Base-by-base conservation (phyloP, 2,797 vertebrate genomes). In the Denticeps clupeoides region DNA sequence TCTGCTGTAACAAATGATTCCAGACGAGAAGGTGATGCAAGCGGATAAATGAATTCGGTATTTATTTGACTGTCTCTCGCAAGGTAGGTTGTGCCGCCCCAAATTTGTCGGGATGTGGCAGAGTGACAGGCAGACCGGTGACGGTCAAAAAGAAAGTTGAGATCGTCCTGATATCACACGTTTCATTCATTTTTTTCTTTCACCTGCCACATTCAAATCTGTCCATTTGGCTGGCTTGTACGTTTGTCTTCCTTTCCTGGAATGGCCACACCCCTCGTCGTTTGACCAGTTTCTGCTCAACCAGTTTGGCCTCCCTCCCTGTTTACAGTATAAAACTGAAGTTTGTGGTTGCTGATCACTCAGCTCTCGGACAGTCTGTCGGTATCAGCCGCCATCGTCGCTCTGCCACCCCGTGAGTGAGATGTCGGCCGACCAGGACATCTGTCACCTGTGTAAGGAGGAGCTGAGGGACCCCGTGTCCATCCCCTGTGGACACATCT, bases 281-380 rank as follows among this genome's bases (percentile, higher is more conserved):
- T 54, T 81, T 77, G 67, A 73, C 72, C 67, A 75, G 84, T 87
- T 84, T 87, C 84, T 82, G 83, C 70, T 76, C 43, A 87, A 87
- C 84, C 84, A 76, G 84, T 87, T 87, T 79, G 70, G 15, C 74
- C 63, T 80, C 75, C 69, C 71, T 71, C 62, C 73, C 67, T 85
- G 70, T 82, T 82, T 81, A 80, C 77, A 66, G 78, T 77, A 76
- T 84, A 83, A 73, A 87, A 78, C 53, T 49, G 53, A 38, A 26
- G 24, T 63, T 51, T 1, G 52, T 60, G 53, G 41, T n/a, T n/a
- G n/a, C n/a, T n/a, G n/a, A n/a, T n/a, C n/a, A n/a, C n/a, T n/a
- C 35, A 21, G 16, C 18, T 16, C 35, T 35, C 15, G 3, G 4
- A 38, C 35, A 38, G 4, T 38, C 28, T 5, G 21, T 18, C 19